phyloP scores from a whole-genome alignment of 2,888 invertebrate species.

The Cosmia pyralina region DNA sequence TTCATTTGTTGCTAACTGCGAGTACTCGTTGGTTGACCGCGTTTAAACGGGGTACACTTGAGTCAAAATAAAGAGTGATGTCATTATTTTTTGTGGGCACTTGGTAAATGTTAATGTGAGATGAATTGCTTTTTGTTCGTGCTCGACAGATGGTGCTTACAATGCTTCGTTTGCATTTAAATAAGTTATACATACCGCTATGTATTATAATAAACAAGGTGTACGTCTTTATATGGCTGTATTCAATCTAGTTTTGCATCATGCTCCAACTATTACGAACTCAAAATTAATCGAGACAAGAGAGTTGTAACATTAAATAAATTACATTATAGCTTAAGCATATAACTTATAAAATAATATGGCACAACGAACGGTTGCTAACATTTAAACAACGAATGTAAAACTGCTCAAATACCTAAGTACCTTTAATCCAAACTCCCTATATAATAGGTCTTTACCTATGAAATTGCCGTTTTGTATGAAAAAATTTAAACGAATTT shows the following conservation, averaged over 20 bases:
- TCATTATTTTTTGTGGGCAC: conserved; percentile 83
- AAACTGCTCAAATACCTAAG: not conserved
- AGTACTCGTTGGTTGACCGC: conserved; percentile 66
- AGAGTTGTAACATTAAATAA: not conserved
- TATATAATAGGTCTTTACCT: too few relatives aligned
- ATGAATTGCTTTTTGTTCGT: conserved; percentile 84
- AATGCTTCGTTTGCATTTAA: conserved; percentile 81
- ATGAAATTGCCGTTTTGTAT: too few relatives aligned
- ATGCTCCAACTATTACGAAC: conserved; percentile 12
- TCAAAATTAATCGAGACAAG: not conserved
- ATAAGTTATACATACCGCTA: conserved; percentile 62
- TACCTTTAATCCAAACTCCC: not conserved
- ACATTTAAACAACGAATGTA: not conserved
- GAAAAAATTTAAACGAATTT: too few relatives aligned
- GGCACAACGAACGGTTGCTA: not conserved
- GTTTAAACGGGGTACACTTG: conserved; percentile 67
- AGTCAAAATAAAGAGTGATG: conserved; percentile 80
- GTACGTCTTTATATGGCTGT: conserved; percentile 37
- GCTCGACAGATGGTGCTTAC: conserved; percentile 79
- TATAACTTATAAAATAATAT: not conserved
- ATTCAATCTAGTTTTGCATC: conserved; percentile 32
- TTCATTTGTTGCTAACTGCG: conserved; percentile 73
- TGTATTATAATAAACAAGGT: conserved; percentile 61
- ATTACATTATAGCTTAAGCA: not conserved
- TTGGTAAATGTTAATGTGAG: conserved; percentile 81